Evolutionary conservation across 1,140 invertebrate genomes (phyloP).

Genomic region (Anoplolepis gracilipes): DNA sequence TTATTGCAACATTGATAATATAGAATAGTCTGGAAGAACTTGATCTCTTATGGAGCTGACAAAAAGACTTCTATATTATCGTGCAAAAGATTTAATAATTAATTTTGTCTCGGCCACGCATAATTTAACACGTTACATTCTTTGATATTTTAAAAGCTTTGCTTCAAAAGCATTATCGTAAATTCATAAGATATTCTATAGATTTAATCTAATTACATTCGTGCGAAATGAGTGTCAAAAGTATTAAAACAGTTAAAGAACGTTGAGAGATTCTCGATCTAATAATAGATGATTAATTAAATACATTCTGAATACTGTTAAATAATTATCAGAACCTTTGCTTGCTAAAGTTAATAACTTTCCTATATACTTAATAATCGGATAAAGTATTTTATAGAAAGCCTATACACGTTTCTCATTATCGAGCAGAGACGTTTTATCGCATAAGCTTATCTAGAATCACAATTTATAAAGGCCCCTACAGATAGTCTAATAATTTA

Average conservation of each 20-base stretch:
- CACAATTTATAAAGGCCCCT: neutral
- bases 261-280: neutral
- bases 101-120: neutral
- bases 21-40: slow-evolving; percentile 1
- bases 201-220: neutral
- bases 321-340: no score
- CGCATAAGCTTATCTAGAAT: no score
- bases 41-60: neutral
- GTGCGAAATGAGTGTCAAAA: neutral
- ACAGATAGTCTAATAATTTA: neutral
- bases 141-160: neutral
- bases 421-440: no score
- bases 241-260: neutral
- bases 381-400: no score
- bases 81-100: neutral
- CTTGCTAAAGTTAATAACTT: no score
- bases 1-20: neutral
- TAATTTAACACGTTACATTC: neutral
- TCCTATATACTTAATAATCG: no score
- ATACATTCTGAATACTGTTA: no score
- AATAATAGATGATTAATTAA: no score
- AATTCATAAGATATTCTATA: neutral
- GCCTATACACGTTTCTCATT: no score
- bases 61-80: neutral
- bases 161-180: neutral